Evolutionary conservation across 2,113 vertebrate genomes (phyloP).

Genomic region (Litocranius walleri): DNA sequence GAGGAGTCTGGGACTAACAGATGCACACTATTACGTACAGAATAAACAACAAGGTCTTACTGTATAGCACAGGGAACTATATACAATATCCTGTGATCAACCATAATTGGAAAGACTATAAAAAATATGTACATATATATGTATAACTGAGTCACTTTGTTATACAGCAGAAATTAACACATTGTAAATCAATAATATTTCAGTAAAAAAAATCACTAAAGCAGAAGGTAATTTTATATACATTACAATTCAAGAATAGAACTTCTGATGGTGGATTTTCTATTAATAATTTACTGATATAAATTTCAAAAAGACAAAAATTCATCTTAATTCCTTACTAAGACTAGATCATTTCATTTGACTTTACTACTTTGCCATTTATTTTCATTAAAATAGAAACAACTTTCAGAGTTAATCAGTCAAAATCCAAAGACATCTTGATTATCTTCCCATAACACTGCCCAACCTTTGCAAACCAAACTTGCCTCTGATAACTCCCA

Average conservation of each 20-base stretch:
- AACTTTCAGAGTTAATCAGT: not conserved
- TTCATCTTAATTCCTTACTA: not conserved
- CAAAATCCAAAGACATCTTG: not conserved
- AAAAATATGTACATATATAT: not conserved
- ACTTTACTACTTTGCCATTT: not conserved
- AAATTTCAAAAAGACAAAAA: not conserved
- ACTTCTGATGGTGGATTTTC: not conserved
- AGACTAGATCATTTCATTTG: not conserved
- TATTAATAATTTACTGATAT: not conserved
- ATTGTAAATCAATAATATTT: not conserved
- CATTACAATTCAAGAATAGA: not conserved
- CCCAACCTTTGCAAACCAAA: conserved; percentile 18
- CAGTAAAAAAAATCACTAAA: not conserved
- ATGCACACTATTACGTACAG: not conserved
- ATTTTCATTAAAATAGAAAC: not conserved
- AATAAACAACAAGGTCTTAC: not conserved
- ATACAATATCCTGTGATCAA: not conserved
- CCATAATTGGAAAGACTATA: not conserved
- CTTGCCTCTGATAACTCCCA: conserved; percentile 98
- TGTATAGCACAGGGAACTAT: not conserved
- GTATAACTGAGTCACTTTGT: not conserved
- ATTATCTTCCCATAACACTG: not conserved
- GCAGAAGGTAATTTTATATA: not conserved
- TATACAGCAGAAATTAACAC: not conserved
- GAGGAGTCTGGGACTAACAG: not conserved